These are phyloP conservation scores for Acronicta alni DNA, from an alignment of 2,888 invertebrate genomes.

Conservation along the genomic window DNA sequence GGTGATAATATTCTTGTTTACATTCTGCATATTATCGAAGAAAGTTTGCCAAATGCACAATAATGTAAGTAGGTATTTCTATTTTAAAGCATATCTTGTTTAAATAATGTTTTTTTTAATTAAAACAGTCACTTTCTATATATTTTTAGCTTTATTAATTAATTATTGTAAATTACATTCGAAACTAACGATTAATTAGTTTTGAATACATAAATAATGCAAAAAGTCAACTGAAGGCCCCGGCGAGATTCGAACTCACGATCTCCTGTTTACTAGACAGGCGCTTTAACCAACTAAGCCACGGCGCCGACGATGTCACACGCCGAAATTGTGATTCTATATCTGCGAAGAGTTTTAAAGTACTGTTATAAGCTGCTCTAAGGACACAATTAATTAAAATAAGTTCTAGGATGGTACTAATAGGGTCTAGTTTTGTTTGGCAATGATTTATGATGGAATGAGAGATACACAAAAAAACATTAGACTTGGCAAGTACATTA, in stretches of 20 bases:
- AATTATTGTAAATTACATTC: neutral
- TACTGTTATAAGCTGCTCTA: neutral
- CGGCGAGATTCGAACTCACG: conserved; percentile 87
- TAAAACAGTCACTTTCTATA: too few relatives aligned
- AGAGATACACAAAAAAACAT: too few relatives aligned
- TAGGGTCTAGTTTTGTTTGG: too few relatives aligned
- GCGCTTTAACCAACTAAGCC: conserved; percentile 88
- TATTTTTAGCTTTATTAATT: too few relatives aligned
- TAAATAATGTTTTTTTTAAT: too few relatives aligned
- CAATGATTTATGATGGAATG: too few relatives aligned
- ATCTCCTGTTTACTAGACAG: conserved; percentile 89
- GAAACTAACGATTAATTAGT: too few relatives aligned
- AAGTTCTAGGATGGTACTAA: too few relatives aligned
- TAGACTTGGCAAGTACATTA: too few relatives aligned
- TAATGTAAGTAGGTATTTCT: conserved; percentile 1
- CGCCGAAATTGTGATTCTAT: conserved; percentile 19
- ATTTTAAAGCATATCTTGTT: conserved; percentile 2
- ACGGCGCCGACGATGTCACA: conserved; percentile 70
- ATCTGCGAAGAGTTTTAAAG: neutral
- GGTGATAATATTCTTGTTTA: conserved; percentile 1
- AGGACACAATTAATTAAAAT: too few relatives aligned
- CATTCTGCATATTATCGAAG: conserved; percentile 8
- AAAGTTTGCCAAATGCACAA: conserved; percentile 20
- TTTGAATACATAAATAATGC: neutral
- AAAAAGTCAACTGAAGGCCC: conserved; percentile 69